Conservation (phyloP, 1,140 invertebrate genomes). For the Oreohelix idahoensis region DNA sequence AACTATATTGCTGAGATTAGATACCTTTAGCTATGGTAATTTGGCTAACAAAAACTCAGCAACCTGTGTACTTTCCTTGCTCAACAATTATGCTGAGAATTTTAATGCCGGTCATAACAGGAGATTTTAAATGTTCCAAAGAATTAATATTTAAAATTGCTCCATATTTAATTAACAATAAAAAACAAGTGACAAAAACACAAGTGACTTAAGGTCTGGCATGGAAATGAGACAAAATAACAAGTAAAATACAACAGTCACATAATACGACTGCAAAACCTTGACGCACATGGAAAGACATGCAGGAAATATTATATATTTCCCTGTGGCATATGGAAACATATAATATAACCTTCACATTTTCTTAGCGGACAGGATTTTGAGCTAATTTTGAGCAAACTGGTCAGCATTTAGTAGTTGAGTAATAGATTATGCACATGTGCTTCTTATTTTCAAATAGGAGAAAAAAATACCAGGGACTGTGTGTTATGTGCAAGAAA, state of each 20-base stretch:
- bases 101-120: too few relatives aligned
- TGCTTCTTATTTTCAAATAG: not conserved
- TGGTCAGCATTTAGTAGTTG: not conserved
- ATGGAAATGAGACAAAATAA: constrained; percentile 39
- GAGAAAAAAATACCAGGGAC: not conserved
- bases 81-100: too few relatives aligned
- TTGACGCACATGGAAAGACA: not conserved
- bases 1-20: too few relatives aligned
- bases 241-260: not conserved
- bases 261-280: not conserved
- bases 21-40: too few relatives aligned
- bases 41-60: too few relatives aligned
- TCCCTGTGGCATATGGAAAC: not conserved
- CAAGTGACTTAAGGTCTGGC: not conserved
- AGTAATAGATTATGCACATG: not conserved
- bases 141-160: not conserved
- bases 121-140: not conserved
- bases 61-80: too few relatives aligned
- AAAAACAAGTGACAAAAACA: not conserved
- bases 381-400: not conserved
- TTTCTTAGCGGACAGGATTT: not conserved
- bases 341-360: not conserved
- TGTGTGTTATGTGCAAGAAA: not conserved
- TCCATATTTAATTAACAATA: too few relatives aligned
- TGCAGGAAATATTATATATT: not conserved